Conservation (phyloP, 2,797 vertebrate genomes). For the Rhodeus uyekii region DNA sequence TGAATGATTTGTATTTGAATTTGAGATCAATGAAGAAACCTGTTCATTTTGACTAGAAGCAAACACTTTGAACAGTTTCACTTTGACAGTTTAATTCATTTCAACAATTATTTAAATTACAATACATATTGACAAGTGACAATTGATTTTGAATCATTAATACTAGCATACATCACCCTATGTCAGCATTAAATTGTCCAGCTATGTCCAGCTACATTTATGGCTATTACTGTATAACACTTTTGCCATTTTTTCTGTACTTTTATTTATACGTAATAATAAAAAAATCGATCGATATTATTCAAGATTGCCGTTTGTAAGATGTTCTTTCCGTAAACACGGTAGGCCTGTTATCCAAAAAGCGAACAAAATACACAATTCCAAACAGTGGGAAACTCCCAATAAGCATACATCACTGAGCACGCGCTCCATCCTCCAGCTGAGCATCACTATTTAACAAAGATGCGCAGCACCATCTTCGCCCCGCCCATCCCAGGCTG, state of each 20-base stretch:
- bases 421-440: constrained; percentile 31
- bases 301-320: not conserved
- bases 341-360: not conserved
- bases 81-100: too few species aligned
- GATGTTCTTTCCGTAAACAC: not conserved
- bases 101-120: too few species aligned
- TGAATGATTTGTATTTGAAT: not conserved
- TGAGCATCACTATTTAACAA: constrained; percentile 49
- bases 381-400: not conserved
- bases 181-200: not conserved
- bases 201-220: not conserved
- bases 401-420: not conserved
- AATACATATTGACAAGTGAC: too few species aligned
- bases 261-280: not conserved
- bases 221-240: not conserved
- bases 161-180: not conserved
- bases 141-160: too few species aligned
- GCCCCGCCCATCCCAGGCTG: constrained; percentile 51
- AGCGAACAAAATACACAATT: not conserved
- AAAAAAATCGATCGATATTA: not conserved
- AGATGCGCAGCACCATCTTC: constrained; percentile 49
- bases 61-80: too few species aligned
- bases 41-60: not conserved
- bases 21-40: not conserved
- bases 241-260: not conserved